phyloP scores from a whole-genome alignment of 2,113 vertebrate genomes.

The Cariama cristata region DNA sequence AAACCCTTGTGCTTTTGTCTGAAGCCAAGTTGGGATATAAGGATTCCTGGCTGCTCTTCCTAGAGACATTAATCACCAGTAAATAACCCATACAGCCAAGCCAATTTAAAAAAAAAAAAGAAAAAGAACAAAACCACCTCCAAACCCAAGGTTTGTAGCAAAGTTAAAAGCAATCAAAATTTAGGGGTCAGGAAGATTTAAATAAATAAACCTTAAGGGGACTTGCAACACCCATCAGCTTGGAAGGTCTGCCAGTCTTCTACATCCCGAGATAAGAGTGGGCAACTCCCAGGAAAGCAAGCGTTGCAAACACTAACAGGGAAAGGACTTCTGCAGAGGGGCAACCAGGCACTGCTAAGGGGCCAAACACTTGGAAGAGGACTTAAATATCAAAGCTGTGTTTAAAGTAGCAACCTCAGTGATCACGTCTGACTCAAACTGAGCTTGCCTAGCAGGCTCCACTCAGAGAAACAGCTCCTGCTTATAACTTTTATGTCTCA shows the following conservation, averaged over 20 bases:
- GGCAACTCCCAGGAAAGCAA: neutral
- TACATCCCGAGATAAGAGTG: neutral
- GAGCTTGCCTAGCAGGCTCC: neutral
- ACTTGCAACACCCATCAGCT: neutral
- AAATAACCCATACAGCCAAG: neutral
- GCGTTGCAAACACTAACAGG: neutral
- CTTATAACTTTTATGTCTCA: neutral
- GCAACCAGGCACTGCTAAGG: neutral
- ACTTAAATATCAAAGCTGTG: neutral
- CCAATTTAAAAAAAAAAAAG: neutral
- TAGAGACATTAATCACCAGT: neutral
- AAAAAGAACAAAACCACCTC: neutral
- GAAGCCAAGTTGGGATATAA: neutral
- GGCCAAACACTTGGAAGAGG: neutral
- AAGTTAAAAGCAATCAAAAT: neutral
- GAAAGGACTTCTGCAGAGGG: neutral
- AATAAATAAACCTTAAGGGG: neutral
- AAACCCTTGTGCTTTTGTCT: neutral
- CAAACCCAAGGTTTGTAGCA: neutral
- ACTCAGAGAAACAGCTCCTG: neutral
- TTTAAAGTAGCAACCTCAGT: neutral
- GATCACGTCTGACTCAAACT: neutral
- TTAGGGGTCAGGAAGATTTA: neutral
- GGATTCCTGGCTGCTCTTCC: neutral
- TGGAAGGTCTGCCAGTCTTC: neutral